Conservation (phyloP, 2,888 invertebrate genomes). For the Lymantria dispar region DNA sequence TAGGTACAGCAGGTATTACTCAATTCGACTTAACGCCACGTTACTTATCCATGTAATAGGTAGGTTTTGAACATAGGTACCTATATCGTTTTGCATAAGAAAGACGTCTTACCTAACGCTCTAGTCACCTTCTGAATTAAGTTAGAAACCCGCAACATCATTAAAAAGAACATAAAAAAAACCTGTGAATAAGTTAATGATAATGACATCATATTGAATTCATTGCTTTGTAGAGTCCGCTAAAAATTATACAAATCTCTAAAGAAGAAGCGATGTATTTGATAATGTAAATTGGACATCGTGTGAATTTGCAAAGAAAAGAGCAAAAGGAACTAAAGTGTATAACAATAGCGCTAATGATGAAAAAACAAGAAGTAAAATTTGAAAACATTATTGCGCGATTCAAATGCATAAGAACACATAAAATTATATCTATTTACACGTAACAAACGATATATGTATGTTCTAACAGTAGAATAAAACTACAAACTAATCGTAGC, state of each 20-base stretch:
- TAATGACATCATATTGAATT: not conserved
- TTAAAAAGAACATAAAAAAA: not conserved
- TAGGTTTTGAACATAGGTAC: not conserved
- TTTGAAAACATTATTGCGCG: too few relatives aligned
- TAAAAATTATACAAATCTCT: not conserved
- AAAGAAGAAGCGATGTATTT: not conserved
- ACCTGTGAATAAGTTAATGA: not conserved
- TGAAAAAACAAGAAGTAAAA: too few relatives aligned
- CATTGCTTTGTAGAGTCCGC: not conserved
- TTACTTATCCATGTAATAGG: not conserved
- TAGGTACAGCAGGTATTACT: not conserved
- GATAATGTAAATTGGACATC: not conserved
- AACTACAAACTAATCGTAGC: not conserved
- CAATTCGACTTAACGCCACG: not conserved
- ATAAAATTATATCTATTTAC: not conserved
- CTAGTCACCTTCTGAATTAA: constrained; percentile 21
- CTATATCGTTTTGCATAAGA: not conserved
- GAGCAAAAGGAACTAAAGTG: too few relatives aligned
- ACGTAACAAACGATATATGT: not conserved
- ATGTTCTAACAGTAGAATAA: not conserved
- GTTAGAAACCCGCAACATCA: constrained; percentile 1
- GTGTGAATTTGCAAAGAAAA: too few relatives aligned
- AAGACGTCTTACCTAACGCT: not conserved
- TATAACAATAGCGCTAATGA: too few relatives aligned
- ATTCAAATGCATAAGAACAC: too few relatives aligned